A percentile compares a stretch with the other conserved stretches of the same genome.
Conservation (phyloP, 2,888 invertebrate genomes). For the Pammene fasciana region DNA sequence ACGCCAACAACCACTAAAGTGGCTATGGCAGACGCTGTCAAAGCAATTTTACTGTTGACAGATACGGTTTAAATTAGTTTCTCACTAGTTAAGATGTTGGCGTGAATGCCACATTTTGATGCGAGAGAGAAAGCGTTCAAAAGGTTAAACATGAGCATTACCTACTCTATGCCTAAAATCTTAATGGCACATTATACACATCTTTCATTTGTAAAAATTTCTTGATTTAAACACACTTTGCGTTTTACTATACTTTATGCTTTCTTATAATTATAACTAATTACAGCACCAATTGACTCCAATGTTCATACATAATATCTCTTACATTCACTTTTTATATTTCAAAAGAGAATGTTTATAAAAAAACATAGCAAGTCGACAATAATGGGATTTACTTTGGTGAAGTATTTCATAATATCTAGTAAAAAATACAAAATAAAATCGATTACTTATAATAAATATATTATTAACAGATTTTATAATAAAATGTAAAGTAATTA, state of each 20-base stretch:
- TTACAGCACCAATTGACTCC: slow-evolving; percentile 16
- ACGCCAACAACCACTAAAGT: too few species aligned
- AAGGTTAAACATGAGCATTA: too few species aligned
- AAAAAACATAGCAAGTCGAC: background rate
- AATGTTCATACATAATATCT: slow-evolving; percentile 4
- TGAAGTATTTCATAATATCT: background rate
- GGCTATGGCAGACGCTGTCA: too few species aligned
- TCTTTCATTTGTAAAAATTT: slow-evolving; percentile 10
- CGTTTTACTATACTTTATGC: background rate
- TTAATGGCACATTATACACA: too few species aligned
- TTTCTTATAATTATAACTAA: slow-evolving; percentile 6
- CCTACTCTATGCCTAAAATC: too few species aligned
- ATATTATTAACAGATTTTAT: background rate
- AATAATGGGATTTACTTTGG: slow-evolving; percentile 12
- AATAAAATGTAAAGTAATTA: too few species aligned
- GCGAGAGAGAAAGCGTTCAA: too few species aligned
- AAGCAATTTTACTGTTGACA: too few species aligned
- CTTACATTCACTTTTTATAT: background rate
- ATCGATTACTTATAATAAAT: background rate
- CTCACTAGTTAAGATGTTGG: too few species aligned
- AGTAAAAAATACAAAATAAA: background rate
- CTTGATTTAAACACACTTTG: background rate
- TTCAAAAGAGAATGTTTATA: background rate
- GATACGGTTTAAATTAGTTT: too few species aligned
- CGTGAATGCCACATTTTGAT: too few species aligned